These are phyloP conservation scores for Plebejus argus DNA, from an alignment of 2,888 invertebrate genomes.

Conservation along the genomic window DNA sequence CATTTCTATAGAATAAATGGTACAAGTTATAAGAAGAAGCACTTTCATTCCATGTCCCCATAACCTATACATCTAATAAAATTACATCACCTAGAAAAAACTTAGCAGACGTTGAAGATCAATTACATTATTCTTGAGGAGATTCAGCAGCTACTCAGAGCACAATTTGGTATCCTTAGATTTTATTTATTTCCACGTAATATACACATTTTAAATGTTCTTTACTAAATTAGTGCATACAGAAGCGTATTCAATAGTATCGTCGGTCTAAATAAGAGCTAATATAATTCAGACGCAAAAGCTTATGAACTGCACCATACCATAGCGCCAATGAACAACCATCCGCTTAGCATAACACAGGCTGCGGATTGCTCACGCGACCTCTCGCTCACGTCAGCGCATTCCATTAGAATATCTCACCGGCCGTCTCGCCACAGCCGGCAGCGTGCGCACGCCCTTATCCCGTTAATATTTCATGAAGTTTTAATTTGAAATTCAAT, in stretches of 20 bases:
- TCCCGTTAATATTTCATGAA: constrained; percentile 71
- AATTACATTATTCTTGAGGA: background rate
- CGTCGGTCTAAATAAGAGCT: background rate
- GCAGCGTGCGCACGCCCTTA: constrained; percentile 53
- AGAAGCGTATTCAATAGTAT: too few species aligned
- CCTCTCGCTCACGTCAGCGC: constrained; percentile 62
- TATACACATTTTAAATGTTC: too few species aligned
- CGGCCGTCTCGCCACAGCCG: constrained; percentile 48
- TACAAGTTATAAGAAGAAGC: constrained; percentile 39
- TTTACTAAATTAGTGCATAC: too few species aligned
- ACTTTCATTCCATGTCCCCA: constrained; percentile 1
- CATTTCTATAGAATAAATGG: constrained; percentile 37
- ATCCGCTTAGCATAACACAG: constrained; percentile 63
- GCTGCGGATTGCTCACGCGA: constrained; percentile 56
- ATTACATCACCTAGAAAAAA: background rate
- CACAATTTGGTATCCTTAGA: background rate
- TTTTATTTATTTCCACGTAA: too few species aligned
- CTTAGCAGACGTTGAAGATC: background rate
- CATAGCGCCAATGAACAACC: constrained; percentile 51
- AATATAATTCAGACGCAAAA: constrained; percentile 40
- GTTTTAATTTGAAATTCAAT: constrained; percentile 64
- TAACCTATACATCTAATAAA: background rate
- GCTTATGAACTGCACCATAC: constrained; percentile 41
- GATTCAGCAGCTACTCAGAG: background rate
- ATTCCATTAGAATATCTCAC: constrained; percentile 60